phyloP scores from a whole-genome alignment of 64 coral and sea anemone species.

The Exaiptasia diaphana region DNA sequence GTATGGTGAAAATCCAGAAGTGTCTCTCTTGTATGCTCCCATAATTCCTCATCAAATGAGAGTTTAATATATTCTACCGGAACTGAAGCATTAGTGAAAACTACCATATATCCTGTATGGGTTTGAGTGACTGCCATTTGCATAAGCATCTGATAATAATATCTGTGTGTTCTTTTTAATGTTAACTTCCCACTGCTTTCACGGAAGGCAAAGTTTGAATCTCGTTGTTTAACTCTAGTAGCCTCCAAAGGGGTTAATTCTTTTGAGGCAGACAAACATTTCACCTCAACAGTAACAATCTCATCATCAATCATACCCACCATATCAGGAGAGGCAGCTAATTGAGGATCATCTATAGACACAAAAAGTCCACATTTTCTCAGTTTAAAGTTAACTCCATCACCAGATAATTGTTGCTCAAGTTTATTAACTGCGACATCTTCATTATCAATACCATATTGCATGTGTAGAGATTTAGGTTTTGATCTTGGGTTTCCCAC shows the following conservation, averaged over 20 bases:
- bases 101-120: not conserved
- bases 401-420: not conserved
- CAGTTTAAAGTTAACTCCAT: not conserved
- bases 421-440: not conserved
- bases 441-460: not conserved
- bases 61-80: not conserved
- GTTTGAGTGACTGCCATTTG: not conserved
- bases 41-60: not conserved
- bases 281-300: not conserved
- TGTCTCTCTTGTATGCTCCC: not conserved
- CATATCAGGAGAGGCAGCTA: not conserved
- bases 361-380: not conserved
- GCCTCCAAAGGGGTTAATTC: not conserved
- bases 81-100: not conserved
- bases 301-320: not conserved
- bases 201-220: not conserved
- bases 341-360: not conserved
- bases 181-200: not conserved
- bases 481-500: not conserved
- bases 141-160: not conserved
- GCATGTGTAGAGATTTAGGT: not conserved
- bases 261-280: not conserved
- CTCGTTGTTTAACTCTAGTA: not conserved
- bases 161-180: not conserved
- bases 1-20: not conserved